phyloP scores from a whole-genome alignment of 1,140 invertebrate genomes.

The Sarcophaga peregrina region DNA sequence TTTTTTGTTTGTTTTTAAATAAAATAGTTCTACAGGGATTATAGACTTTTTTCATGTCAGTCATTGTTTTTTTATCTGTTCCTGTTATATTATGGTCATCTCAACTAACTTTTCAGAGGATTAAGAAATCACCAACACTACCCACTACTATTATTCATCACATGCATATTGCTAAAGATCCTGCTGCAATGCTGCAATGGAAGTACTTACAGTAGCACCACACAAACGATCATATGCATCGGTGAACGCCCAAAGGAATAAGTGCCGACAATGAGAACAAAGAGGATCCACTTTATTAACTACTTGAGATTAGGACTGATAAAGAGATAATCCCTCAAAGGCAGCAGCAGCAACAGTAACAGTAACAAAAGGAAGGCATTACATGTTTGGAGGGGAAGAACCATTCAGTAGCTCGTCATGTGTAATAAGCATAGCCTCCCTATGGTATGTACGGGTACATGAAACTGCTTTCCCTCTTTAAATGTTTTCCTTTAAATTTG shows the following conservation, averaged over 20 bases:
- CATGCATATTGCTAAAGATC: background rate
- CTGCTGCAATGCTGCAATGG: background rate
- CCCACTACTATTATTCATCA: background rate
- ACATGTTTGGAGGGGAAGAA: background rate
- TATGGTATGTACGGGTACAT: background rate
- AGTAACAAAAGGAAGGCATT: constrained; percentile 35
- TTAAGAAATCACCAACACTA: background rate
- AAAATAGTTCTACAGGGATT: too few relatives aligned
- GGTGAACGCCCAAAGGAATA: constrained; percentile 31
- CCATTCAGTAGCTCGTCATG: constrained; percentile 57
- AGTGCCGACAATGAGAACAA: constrained; percentile 55
- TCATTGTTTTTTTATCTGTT: too few relatives aligned
- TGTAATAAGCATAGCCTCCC: constrained; percentile 60
- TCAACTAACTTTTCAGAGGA: too few relatives aligned
- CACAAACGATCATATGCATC: constrained; percentile 33
- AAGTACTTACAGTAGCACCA: constrained; percentile 31
- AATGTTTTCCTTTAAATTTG: too few relatives aligned
- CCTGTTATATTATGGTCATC: too few relatives aligned
- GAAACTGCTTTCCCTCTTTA: too few relatives aligned
- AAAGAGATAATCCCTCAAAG: constrained; percentile 61
- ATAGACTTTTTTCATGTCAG: too few relatives aligned
- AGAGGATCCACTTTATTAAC: constrained; percentile 66
- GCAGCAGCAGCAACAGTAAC: background rate
- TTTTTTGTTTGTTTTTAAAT: too few relatives aligned
- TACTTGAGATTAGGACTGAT: constrained; percentile 66